Evolutionary conservation across 1,140 invertebrate genomes (phyloP), one percentile per base, ranked within the genome.

Genomic region (Ridgeia piscesae): DNA sequence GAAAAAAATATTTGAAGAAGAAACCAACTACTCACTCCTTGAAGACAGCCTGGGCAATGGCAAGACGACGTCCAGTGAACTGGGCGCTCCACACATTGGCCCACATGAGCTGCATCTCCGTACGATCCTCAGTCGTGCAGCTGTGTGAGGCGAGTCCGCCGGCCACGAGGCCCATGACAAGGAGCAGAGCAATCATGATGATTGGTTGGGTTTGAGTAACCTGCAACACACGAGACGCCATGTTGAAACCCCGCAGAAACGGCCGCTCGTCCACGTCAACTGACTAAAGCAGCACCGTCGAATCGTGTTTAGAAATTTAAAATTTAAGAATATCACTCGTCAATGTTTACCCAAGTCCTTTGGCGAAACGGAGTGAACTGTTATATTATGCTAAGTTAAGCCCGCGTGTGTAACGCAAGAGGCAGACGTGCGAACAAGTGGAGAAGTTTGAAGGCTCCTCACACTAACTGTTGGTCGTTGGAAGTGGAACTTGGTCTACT

Each of bases 41-140:
- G 34, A 88, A 92, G 92, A 92, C 88, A 89, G 92, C 77, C 92
- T 89, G n/a, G 88, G 92, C 92, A 33, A 92, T 35, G 33, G n/a
- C 88, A 35, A 89, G 88, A 89, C 92, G 89, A n/a, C 88, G 34
- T 88, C 92, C 92, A 34, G 77, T 89, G 89, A 35, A 35, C 77
- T 92, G 88, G 21, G 92, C 92, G 14, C 92, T 92, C 88, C 77
- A 92, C 2, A 92, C 48, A 0, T 35, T 33, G 88, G 34, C 9
- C 92, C 92, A 92, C 33, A 89, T 33, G 6, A 34, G 27, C 92
- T 89, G 77, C 31, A 92, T 58, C 92, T 92, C 88, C 88, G 21
- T 88, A 42, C 92, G 31, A 35, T 88, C 89, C 88, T 89, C 34
- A 9, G 89, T 89, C 33, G 34, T 34, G 89, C 92, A 92, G 27